phyloP scores from a whole-genome alignment of 2,113 vertebrate genomes.

The Odocoileus hemionus region DNA sequence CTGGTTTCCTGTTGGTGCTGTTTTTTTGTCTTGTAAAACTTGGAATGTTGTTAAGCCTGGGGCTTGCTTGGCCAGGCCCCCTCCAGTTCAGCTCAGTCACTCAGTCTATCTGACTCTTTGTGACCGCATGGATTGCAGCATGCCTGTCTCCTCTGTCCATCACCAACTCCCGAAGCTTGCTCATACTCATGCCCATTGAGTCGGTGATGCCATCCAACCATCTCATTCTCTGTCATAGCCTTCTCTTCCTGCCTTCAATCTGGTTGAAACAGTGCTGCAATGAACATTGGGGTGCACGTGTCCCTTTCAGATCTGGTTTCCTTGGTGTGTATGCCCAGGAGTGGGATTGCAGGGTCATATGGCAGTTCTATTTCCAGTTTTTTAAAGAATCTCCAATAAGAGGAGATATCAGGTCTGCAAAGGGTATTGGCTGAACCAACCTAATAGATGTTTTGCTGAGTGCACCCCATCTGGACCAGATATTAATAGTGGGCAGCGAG shows the following conservation, averaged over 20 bases:
- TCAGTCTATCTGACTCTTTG: background rate
- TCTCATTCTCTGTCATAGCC: background rate
- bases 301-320: no score
- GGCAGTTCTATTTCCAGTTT: no score
- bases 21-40: background rate
- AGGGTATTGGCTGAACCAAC: background rate
- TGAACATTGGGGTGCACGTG: no score
- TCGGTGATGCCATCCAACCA: background rate
- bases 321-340: no score
- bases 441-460: background rate
- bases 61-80: background rate
- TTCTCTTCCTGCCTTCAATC: background rate
- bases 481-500: background rate
- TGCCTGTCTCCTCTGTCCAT: background rate
- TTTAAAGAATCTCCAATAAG: background rate
- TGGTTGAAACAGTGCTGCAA: no score
- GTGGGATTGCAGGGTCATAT: no score
- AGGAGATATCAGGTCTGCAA: background rate
- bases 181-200: background rate
- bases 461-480: background rate
- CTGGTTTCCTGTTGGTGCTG: background rate
- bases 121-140: background rate
- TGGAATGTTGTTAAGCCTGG: background rate
- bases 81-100: background rate
- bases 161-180: background rate